These are phyloP conservation scores for Atherinomorus stipes DNA, from an alignment of 2,113 vertebrate species.

Conservation along the genomic window DNA sequence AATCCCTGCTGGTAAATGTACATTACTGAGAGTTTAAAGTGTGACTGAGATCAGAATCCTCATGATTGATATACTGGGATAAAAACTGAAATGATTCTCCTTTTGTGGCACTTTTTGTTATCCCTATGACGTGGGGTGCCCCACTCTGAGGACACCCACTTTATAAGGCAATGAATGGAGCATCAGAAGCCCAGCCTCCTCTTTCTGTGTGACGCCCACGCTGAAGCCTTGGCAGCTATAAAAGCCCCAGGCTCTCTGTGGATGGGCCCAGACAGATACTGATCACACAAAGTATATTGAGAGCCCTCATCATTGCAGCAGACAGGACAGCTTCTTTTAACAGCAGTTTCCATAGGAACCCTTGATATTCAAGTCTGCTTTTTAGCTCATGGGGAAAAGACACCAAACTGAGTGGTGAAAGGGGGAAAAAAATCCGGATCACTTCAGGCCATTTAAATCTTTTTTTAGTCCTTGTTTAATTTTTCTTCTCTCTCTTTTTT, in stretches of 20 bases:
- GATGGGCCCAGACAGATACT: slow-evolving; percentile 64
- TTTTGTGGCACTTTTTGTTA: slow-evolving; percentile 56
- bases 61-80: not conserved
- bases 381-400: slow-evolving; percentile 30
- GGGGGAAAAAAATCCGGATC: slow-evolving; percentile 16
- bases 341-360: slow-evolving; percentile 75
- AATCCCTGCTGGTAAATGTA: no score
- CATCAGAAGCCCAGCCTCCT: slow-evolving; percentile 63
- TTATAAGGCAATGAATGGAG: slow-evolving; percentile 62
- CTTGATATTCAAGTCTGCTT: slow-evolving; percentile 52
- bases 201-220: slow-evolving; percentile 70
- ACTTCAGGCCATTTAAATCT: slow-evolving; percentile 15
- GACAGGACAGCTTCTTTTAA: slow-evolving; percentile 50
- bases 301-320: slow-evolving; percentile 54
- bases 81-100: slow-evolving; percentile 27
- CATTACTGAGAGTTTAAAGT: not conserved
- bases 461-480: slow-evolving; percentile 8
- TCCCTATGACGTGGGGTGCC: slow-evolving; percentile 59
- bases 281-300: slow-evolving; percentile 53
- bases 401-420: slow-evolving; percentile 5
- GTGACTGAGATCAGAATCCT: not conserved
- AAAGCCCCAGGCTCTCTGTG: slow-evolving; percentile 57
- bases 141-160: slow-evolving; percentile 55
- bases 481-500: not conserved
- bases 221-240: slow-evolving; percentile 72